Evolutionary conservation across 2,888 invertebrate genomes (phyloP), one percentile per base, ranked within the genome.

Genomic region (Tachina lurida): DNA sequence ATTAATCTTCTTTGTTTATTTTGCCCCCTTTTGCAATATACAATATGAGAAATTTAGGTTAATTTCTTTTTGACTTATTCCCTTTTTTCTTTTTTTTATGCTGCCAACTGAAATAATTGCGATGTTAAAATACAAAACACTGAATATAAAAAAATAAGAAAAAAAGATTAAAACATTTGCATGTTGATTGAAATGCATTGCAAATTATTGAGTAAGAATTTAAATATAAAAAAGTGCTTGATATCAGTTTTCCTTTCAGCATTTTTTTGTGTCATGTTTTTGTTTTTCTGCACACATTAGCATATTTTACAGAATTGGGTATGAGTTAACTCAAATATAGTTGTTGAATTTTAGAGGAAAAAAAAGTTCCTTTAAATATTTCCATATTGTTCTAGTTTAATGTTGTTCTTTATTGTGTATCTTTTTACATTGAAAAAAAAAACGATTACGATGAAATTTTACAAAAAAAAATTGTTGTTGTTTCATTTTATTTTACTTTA

Each of bases 101-200:
- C 52, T 45, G 0, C 22, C 17, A 54, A 19, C 19, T 52, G 5
- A 62, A 81, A 81, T 68, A 68, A 75, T 68, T 81, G 22, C 62
- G 52, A 31, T 39, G 31, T 74, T 62, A n/a, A 62, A 70, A 58
- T 17, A 47, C 47, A 47, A 67, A 68, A 47, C 17, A 39, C 19
- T 13, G 49, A 43, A 62, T 45, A 45, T 5, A 22, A 2, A 73
- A 67, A 45, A 17, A 45, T 56, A 7, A 73, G 13, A 70, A 12
- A 47, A 31, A 62, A 62, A 63, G 43, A 47, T 63, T 12, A 43
- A 47, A 73, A 80, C 43, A 65, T 81, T 80, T 74, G 12, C 60
- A 81, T 75, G 45, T 58, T 60, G 43, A 75, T 74, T 22, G 63
- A 70, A 78, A 41, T 75, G 75, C 67, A 75, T 76, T 45, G 41